These are phyloP conservation scores for Toxotes jaculatrix DNA, from an alignment of 2,113 vertebrate species.

Conservation along the genomic window DNA sequence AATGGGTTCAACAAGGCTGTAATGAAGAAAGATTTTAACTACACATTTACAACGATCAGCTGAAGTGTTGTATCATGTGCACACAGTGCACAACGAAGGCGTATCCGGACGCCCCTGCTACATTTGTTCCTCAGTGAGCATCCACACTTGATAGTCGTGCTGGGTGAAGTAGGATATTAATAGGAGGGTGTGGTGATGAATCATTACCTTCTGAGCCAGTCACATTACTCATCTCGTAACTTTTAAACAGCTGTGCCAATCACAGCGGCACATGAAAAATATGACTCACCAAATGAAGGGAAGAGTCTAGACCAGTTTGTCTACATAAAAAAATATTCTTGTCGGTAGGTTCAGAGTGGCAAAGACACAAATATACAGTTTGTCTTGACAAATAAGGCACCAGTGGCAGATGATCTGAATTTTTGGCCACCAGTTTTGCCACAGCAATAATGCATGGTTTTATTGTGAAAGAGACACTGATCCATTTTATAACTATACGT, in stretches of 20 bases:
- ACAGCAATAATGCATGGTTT: background rate
- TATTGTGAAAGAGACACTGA: slow-evolving; percentile 23
- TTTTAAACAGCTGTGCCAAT: slow-evolving; percentile 61
- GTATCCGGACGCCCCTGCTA: slow-evolving; percentile 34
- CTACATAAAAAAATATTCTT: slow-evolving; percentile 10
- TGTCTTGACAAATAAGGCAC: background rate
- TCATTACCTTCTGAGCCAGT: slow-evolving; percentile 55
- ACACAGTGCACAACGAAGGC: slow-evolving; percentile 5
- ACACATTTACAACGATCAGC: slow-evolving; percentile 10
- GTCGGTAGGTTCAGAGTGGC: background rate
- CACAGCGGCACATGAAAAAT: slow-evolving; percentile 29
- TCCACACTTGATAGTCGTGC: slow-evolving; percentile 27
- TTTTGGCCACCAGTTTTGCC: background rate
- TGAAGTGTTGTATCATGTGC: background rate
- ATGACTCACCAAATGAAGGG: slow-evolving; percentile 15
- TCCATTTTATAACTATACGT: slow-evolving; percentile 6
- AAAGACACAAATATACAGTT: slow-evolving; percentile 10
- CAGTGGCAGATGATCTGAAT: background rate
- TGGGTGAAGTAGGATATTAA: slow-evolving; percentile 51
- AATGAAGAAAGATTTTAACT: slow-evolving; percentile 7
- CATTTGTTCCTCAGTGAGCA: slow-evolving; percentile 40
- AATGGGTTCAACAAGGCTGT: background rate
- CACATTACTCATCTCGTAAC: slow-evolving; percentile 57
- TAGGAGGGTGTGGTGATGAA: slow-evolving; percentile 47
- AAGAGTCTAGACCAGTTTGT: slow-evolving; percentile 8